phyloP scores from a whole-genome alignment of 2,797 vertebrate species.

The Sus cebifrons region DNA sequence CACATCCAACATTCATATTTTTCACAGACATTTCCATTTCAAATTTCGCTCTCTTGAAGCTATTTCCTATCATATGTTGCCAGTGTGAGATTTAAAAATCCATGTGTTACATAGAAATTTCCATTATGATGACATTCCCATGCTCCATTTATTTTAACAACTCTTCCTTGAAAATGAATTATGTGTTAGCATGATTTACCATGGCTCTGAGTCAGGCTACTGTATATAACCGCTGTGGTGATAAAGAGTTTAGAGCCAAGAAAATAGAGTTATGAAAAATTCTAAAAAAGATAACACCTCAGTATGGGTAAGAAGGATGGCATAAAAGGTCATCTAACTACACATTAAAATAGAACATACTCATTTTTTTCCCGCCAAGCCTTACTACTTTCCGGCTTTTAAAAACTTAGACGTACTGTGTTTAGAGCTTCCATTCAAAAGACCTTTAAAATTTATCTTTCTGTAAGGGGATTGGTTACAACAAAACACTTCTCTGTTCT shows the following conservation, averaged over 20 bases:
- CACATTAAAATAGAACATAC: background rate
- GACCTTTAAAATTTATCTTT: background rate
- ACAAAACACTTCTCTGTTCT: background rate
- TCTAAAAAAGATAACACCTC: background rate
- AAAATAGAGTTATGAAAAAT: constrained; percentile 20
- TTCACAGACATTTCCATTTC: constrained; percentile 3
- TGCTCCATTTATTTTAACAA: background rate
- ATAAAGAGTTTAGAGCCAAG: constrained; percentile 35
- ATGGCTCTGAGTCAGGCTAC: background rate
- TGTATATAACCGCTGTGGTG: background rate
- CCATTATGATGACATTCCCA: background rate
- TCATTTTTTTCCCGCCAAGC: background rate
- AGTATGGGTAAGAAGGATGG: constrained; percentile 4
- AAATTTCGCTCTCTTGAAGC: background rate
- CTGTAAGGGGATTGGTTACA: background rate
- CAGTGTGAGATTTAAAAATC: constrained; percentile 22
- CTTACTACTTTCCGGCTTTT: constrained; percentile 26
- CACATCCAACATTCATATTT: background rate
- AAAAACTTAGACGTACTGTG: background rate
- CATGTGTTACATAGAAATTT: background rate
- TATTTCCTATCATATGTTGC: background rate
- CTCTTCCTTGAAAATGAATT: constrained; percentile 58
- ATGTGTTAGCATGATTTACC: background rate
- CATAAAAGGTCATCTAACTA: background rate
- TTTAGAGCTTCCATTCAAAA: constrained; percentile 26